Conservation (phyloP, 2,797 vertebrate species). For the Chiloscyllium punctatum region DNA sequence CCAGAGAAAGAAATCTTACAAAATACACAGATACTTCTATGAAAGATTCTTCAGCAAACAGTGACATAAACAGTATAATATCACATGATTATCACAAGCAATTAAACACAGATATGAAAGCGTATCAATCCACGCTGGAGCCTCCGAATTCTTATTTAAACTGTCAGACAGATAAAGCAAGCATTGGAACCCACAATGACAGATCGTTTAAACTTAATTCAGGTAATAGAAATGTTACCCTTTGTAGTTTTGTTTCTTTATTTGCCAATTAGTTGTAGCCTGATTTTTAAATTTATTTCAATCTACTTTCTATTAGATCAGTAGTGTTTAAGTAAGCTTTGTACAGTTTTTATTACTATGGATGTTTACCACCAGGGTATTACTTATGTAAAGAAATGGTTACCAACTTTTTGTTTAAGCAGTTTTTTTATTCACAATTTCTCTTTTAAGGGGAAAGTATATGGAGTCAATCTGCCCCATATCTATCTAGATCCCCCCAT, state of each 20-base stretch:
- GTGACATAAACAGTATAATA: neutral
- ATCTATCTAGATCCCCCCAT: neutral
- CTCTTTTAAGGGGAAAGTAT: neutral
- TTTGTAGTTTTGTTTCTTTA: neutral
- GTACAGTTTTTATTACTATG: neutral
- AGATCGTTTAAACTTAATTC: slow-evolving; percentile 50
- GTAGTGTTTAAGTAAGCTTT: neutral
- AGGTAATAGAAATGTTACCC: slow-evolving; percentile 44
- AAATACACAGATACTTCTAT: neutral
- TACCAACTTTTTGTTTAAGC: neutral
- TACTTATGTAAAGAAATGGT: neutral
- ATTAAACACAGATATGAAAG: neutral
- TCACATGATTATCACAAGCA: slow-evolving; percentile 19
- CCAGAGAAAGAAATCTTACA: neutral
- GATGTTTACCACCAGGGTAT: neutral
- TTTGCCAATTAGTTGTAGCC: neutral
- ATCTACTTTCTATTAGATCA: neutral
- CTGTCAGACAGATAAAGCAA: slow-evolving; percentile 3
- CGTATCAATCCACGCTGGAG: neutral
- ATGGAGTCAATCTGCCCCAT: neutral
- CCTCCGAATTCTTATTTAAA: slow-evolving; percentile 39
- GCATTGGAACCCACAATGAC: slow-evolving; percentile 44
- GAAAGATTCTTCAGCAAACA: slow-evolving; percentile 1
- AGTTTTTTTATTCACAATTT: neutral
- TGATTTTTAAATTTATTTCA: neutral